Evolutionary conservation across 2,797 vertebrate genomes (phyloP).

Genomic region (Pempheris klunzingeri): DNA sequence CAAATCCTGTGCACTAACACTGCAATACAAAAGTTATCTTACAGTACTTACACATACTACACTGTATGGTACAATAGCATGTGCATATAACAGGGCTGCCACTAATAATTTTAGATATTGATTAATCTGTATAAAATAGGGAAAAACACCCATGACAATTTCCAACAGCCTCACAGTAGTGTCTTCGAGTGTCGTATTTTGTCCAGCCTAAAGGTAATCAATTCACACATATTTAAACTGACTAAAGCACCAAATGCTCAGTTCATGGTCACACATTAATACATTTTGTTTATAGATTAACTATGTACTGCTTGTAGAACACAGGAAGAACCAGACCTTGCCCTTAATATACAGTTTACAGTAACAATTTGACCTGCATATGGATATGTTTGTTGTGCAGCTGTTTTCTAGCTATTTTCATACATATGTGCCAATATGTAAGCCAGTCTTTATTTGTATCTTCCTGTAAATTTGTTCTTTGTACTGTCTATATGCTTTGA

Average conservation of each 20-base stretch:
- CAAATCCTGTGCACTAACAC: background rate
- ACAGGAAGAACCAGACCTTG: background rate
- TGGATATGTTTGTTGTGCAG: background rate
- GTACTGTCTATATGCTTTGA: background rate
- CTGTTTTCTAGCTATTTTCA: background rate
- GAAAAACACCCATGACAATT: background rate
- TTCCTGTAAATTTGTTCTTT: constrained; percentile 4
- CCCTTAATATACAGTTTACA: background rate
- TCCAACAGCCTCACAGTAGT: background rate
- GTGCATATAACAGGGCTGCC: background rate
- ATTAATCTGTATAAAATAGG: background rate
- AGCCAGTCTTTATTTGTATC: background rate
- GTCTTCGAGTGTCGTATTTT: background rate
- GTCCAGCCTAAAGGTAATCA: background rate
- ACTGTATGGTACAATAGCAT: background rate
- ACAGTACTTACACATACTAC: background rate
- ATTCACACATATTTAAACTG: background rate
- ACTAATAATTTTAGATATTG: background rate
- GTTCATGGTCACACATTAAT: no score
- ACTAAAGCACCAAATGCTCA: background rate
- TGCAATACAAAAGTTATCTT: background rate
- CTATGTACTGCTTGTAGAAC: background rate
- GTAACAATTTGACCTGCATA: background rate
- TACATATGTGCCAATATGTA: background rate
- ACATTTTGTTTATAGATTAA: no score